Evolutionary conservation across 2,797 vertebrate species (phyloP).

Genomic region (Labeo calbasu): DNA sequence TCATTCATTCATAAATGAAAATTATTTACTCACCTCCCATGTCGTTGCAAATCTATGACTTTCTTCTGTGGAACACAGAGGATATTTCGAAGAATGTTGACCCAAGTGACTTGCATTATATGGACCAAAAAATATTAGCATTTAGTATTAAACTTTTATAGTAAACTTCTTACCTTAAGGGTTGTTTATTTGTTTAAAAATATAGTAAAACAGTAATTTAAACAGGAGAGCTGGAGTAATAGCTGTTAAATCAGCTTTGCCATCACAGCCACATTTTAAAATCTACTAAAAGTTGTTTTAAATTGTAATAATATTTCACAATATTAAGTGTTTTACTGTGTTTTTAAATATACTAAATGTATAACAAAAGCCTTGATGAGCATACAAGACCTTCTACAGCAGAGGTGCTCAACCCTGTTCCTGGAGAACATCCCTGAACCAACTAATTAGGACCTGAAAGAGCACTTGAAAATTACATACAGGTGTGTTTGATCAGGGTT

Average conservation of each 20-base stretch:
- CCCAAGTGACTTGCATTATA: not conserved
- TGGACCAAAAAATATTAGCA: not conserved
- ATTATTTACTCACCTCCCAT: not conserved
- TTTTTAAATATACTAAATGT: not conserved
- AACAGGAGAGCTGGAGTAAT: too few relatives aligned
- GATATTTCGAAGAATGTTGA: not conserved
- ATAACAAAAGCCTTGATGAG: not conserved
- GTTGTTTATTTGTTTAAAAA: not conserved
- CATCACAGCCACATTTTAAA: not conserved
- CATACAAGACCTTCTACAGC: not conserved
- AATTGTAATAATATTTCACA: not conserved
- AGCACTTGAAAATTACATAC: too few relatives aligned
- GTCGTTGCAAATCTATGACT: not conserved
- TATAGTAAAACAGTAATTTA: not conserved
- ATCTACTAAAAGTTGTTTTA: not conserved
- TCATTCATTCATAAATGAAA: not conserved
- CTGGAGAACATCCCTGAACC: too few relatives aligned
- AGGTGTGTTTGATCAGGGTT: too few relatives aligned
- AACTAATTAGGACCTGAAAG: too few relatives aligned
- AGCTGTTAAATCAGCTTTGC: not conserved
- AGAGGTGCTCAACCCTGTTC: too few relatives aligned
- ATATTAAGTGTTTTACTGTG: not conserved
- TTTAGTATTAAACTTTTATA: too few relatives aligned
- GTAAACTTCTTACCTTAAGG: too few relatives aligned
- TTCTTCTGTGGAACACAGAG: not conserved